Percentiles rank a stretch among this genome's conserved stretches.
Evolutionary conservation across 2,797 vertebrate genomes (phyloP).

Genomic region (Acestrorhynchus altus): DNA sequence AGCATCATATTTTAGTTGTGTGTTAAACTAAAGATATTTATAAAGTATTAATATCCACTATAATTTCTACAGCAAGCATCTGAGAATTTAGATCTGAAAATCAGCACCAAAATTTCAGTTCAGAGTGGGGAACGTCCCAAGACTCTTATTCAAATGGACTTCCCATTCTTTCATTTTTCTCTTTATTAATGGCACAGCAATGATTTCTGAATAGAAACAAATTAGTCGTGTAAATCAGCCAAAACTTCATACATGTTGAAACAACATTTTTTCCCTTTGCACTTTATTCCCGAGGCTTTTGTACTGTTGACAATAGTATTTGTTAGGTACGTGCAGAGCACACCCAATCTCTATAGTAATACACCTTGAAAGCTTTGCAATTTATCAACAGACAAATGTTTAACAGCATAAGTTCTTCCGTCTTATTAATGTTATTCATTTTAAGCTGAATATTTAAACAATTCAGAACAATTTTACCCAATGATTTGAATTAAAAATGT

Average conservation of each 20-base stretch:
- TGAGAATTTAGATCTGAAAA: constrained; percentile 57
- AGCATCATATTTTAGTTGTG: not conserved
- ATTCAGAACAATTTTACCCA: too few relatives aligned
- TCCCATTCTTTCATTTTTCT: constrained; percentile 62
- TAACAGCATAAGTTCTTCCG: not conserved
- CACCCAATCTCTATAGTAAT: constrained; percentile 37
- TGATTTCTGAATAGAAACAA: constrained; percentile 69
- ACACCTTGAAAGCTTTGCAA: not conserved
- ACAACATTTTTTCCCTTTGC: constrained; percentile 67
- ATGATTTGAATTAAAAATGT: too few relatives aligned
- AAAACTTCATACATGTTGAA: constrained; percentile 70
- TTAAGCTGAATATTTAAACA: not conserved
- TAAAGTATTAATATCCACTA: constrained; percentile 5
- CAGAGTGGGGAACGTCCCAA: constrained; percentile 52
- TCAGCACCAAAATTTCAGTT: constrained; percentile 66
- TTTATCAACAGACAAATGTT: not conserved
- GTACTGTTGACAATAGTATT: constrained; percentile 59
- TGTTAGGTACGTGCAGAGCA: constrained; percentile 60
- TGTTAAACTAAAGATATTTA: constrained; percentile 23
- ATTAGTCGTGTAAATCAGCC: constrained; percentile 70
- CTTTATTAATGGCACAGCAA: constrained; percentile 63
- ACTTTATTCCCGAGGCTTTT: constrained; percentile 66
- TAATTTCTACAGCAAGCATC: constrained; percentile 31
- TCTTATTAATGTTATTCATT: not conserved
- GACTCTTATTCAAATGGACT: constrained; percentile 67